These are phyloP conservation scores for Protodeltote pygarga DNA, from an alignment of 2,888 invertebrate species.

Conservation along the genomic window DNA sequence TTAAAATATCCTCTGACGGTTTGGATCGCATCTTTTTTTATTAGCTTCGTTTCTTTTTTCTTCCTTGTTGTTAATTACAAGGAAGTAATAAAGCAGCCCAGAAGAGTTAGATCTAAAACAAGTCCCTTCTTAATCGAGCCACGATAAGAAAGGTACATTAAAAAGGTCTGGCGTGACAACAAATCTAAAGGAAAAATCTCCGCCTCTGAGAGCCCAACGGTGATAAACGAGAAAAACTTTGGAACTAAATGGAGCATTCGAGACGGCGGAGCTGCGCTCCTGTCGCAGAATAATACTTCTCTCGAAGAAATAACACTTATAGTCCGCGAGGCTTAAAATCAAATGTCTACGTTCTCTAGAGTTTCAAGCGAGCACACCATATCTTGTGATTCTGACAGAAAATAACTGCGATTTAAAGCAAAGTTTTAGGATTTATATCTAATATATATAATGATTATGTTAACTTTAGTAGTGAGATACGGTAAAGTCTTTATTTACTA, in stretches of 20 bases:
- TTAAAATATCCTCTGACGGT: background rate
- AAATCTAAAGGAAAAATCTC: constrained; percentile 87
- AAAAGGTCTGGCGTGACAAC: constrained; percentile 88
- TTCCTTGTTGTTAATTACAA: constrained; percentile 42
- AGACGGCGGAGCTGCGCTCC: constrained; percentile 83
- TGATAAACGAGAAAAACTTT: constrained; percentile 88
- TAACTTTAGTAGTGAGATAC: too few species aligned
- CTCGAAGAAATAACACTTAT: constrained; percentile 86
- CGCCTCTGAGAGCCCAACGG: constrained; percentile 86
- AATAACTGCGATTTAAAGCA: constrained; percentile 65
- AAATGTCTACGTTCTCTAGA: constrained; percentile 81
- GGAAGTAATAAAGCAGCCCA: constrained; percentile 36
- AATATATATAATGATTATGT: background rate
- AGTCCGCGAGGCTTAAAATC: constrained; percentile 87
- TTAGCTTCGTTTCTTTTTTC: background rate
- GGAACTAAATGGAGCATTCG: constrained; percentile 87
- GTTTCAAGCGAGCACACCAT: constrained; percentile 70
- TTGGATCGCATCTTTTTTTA: background rate
- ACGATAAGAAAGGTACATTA: constrained; percentile 86
- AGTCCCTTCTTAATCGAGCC: constrained; percentile 78
- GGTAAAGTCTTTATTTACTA: too few species aligned
- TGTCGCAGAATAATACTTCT: constrained; percentile 86
- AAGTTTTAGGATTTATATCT: constrained; percentile 49
- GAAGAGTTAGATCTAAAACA: constrained; percentile 62
- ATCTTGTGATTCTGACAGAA: constrained; percentile 72